Base-by-base conservation (phyloP, 1,140 invertebrate genomes). In the Meloidogyne chitwoodi region DNA sequence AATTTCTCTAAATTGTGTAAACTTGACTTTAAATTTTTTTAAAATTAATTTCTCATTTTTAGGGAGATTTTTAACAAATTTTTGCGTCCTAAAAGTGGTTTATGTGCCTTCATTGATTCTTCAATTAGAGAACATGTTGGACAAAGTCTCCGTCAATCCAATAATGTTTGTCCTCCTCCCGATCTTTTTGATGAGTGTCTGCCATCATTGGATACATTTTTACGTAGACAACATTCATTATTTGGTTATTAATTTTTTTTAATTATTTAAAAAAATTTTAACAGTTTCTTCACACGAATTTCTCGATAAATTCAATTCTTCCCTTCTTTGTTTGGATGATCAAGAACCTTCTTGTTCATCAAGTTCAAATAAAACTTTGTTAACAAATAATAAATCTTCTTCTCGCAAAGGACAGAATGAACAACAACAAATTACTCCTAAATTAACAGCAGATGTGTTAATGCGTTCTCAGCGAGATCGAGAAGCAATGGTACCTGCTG, bases 271-370 rank as follows among this genome's bases (percentile, higher is more conserved):
- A 19, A 38, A 38, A 6, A 34, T 24, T 22, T 14, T 27, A 27
- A 34, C 48, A 73, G 71, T 73, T 64, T 34, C 61, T 11, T 80
- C 79, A 26, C 68, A 80, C 6, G 79, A 77, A 24, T 80, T 80
- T 61, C 41, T 80, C 4, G 79, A 80, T 44, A 80, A 83, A 44
- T 71, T 76, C 27, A 80, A 80, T 56, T 75, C 73, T 56, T 75
- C 73, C 16, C 26, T 14, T 12, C 64, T 31, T 61, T 31, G 5
- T 6, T 11, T 34, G 44, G 27, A 70, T 27, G 44, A 70, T 29
- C 44, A 63, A 0, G n/a, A 14, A 22, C 71, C 71, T 34, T 73
- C 71, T 22, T 63, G 56, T 34, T 73, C 71, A 31, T 66, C 38
- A n/a, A 24, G 10, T 26, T 19, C 11, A n/a, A 24, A n/a, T 19